Percentiles rank a stretch among this genome's conserved stretches.
Evolutionary conservation across 2,797 vertebrate species (phyloP).

Genomic region (Tinamus major): DNA sequence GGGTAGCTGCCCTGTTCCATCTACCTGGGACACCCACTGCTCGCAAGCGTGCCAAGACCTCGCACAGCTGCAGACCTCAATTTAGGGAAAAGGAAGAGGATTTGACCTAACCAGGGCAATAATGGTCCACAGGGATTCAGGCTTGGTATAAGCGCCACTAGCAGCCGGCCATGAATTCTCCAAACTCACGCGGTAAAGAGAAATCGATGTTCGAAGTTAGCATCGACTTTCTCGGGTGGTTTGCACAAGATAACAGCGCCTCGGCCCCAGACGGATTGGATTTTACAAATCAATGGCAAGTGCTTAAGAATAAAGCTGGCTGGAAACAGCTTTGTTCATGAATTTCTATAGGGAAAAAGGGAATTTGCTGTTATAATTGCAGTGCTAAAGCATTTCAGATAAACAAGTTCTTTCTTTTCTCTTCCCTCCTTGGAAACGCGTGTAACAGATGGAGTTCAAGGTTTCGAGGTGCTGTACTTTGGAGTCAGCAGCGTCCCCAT

Average conservation of each 20-base stretch:
- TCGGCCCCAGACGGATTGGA: neutral
- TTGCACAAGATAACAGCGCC: neutral
- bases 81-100: neutral
- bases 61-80: accelerated
- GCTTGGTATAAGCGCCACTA: accelerated
- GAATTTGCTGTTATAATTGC: neutral
- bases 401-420: neutral
- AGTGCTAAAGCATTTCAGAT: neutral
- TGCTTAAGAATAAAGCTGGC: constrained; percentile 4
- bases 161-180: neutral
- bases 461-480: accelerated
- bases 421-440: neutral
- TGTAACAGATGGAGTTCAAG: accelerated
- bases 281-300: constrained; percentile 28
- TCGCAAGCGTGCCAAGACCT: neutral
- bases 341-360: neutral
- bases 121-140: accelerated
- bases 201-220: neutral
- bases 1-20: neutral
- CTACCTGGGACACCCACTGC: neutral
- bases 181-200: neutral
- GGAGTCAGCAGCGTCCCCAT: neutral
- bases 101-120: neutral
- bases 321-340: neutral
- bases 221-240: neutral